Evolutionary conservation across 2,888 invertebrate species (phyloP).

Genomic region (Latheticus oryzae): DNA sequence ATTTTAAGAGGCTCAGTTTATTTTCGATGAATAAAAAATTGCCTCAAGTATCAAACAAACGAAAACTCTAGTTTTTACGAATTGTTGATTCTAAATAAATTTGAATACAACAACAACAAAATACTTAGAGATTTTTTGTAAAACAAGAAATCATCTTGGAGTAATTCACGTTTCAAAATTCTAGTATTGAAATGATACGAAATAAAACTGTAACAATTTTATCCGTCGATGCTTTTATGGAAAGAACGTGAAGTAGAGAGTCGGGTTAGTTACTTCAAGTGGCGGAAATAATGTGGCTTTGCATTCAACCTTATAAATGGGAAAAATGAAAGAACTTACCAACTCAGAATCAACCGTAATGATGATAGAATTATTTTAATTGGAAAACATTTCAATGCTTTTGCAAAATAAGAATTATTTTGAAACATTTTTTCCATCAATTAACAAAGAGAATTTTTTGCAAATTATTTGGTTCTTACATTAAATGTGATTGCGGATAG

Average conservation of each 20-base stretch:
- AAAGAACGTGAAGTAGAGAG: constrained; percentile 35
- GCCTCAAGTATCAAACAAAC: constrained; percentile 3
- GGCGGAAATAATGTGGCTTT: constrained; percentile 55
- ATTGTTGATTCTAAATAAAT: too few relatives aligned
- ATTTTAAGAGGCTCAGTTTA: constrained; percentile 12
- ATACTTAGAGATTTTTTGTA: constrained; percentile 14
- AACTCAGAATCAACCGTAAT: constrained; percentile 52
- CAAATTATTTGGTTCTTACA: too few relatives aligned
- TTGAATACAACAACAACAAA: constrained; percentile 4
- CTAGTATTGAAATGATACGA: constrained; percentile 41
- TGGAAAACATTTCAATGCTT: constrained; percentile 55
- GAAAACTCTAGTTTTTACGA: neutral
- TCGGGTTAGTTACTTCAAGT: constrained; percentile 54
- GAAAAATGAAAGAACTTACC: constrained; percentile 51
- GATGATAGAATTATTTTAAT: constrained; percentile 59
- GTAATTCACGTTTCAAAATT: constrained; percentile 34
- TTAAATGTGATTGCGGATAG: too few relatives aligned
- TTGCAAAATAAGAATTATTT: constrained; percentile 35
- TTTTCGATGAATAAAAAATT: constrained; percentile 4
- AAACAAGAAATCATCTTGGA: constrained; percentile 18
- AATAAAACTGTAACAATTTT: constrained; percentile 55
- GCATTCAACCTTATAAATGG: constrained; percentile 55
- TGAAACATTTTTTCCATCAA: neutral
- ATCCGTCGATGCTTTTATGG: constrained; percentile 50
- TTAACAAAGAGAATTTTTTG: neutral